Base-by-base conservation (phyloP, 2,888 invertebrate genomes). In the Xestia c-nigrum region DNA sequence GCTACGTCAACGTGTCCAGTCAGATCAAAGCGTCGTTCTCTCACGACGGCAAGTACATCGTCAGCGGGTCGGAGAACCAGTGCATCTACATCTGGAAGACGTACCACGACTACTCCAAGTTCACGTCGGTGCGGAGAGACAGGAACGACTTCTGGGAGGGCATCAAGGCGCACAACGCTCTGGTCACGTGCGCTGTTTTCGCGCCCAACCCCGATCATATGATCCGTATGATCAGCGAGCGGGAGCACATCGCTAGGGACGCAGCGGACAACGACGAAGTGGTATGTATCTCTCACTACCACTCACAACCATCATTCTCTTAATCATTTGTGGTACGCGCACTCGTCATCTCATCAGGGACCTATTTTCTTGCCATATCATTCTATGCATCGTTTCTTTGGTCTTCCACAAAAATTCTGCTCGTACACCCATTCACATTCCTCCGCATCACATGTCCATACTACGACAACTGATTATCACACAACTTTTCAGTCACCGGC, bases 11-110 rank as follows among this genome's bases (percentile, higher is more conserved):
- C 95, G 98, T 98, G 10, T 99, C 99, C 87, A 99, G 99, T 92
- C 99, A 99, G 93, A 99, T 99, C 73, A 99, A 99, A 90, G 99
- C 99, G 0, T 99, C 99, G 57, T 99, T 99, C 91, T 99, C 99
- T 86, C 99, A 99, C 89, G 99, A 99, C 91, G 99, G 99, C 0
- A 99, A 99, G 91, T 99, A 99, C 93, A 99, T 99, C 67, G 98
- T 99, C 0, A 99, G 99, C 92, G 99, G 99, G 0, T 99, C 99
- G 0, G 99, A 99, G 92, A 99, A 99, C 95, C 98, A 99, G 91
- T 99, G 99, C 94, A 98, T 99, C 87, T 99, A 99, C 92, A 98
- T 99, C 74, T 99, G 99, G 99, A 99, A 99, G 95, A 99, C 99
- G 0, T 98, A 98, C 93, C 99, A 99, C 90, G 99, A 99, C 91